phyloP scores from a whole-genome alignment of 2,113 vertebrate species.

The Eulacestoma nigropectus region DNA sequence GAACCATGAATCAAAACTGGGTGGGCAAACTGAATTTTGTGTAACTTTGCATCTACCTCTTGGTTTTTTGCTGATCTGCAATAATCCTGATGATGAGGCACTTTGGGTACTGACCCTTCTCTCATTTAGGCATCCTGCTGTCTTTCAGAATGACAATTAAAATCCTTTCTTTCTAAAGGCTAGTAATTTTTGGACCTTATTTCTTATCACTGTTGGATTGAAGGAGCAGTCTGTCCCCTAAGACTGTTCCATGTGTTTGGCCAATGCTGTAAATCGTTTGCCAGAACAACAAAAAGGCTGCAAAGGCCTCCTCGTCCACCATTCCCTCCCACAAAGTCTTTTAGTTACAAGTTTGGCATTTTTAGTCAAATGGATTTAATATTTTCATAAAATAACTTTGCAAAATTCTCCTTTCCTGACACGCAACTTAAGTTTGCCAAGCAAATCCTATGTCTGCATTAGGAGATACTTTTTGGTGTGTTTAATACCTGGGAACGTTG shows the following conservation, averaged over 20 bases:
- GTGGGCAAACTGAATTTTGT: background rate
- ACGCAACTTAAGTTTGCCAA: background rate
- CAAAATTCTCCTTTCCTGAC: background rate
- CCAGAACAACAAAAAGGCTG: constrained; percentile 12
- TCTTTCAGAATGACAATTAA: background rate
- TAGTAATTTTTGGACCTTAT: background rate
- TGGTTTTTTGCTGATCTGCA: background rate
- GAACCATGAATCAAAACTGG: background rate
- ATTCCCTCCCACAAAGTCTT: background rate
- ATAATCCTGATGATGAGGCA: background rate
- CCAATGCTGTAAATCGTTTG: background rate
- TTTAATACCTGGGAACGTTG: background rate
- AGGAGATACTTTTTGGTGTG: background rate
- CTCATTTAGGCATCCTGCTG: background rate
- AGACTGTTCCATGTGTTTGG: constrained; percentile 12
- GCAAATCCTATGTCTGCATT: background rate
- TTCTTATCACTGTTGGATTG: constrained; percentile 15
- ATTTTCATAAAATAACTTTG: background rate
- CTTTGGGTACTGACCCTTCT: background rate
- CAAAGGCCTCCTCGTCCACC: background rate
- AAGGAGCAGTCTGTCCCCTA: constrained; percentile 6
- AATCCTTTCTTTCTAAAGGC: background rate
- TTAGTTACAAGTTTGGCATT: background rate
- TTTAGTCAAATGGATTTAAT: background rate
- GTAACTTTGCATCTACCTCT: background rate